Percentiles rank a stretch among this genome's conserved stretches.
These are phyloP conservation scores for Oreochromis niloticus DNA, from an alignment of 2,113 vertebrate genomes.

Conservation along the genomic window DNA sequence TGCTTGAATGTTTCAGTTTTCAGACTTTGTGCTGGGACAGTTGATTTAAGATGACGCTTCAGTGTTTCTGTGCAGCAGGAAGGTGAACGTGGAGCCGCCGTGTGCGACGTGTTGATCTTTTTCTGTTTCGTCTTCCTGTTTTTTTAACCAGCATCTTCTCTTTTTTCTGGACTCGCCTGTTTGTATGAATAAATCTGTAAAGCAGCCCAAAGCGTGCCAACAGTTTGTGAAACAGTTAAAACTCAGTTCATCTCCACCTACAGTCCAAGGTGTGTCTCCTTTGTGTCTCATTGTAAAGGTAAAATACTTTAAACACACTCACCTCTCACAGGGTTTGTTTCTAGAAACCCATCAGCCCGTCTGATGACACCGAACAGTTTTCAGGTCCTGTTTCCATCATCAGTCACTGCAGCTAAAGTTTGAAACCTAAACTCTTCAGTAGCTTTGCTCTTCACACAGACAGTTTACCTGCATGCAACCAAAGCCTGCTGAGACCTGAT, in stretches of 20 bases:
- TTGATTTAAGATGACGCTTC: not conserved
- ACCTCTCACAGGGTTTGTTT: rapidly evolving
- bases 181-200: not conserved
- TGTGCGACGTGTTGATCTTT: not conserved
- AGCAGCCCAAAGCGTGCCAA: not conserved
- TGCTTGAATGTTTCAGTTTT: not conserved
- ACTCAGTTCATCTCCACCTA: not conserved
- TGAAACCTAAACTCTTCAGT: not conserved
- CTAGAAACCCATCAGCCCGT: not conserved
- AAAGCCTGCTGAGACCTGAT: not conserved
- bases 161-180: not conserved
- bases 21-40: not conserved
- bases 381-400: not conserved
- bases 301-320: not conserved
- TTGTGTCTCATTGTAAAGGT: not conserved
- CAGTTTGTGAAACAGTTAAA: not conserved
- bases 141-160: not conserved
- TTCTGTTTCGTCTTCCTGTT: not conserved
- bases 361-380: not conserved
- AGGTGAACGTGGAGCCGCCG: not conserved
- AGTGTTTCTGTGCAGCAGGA: not conserved
- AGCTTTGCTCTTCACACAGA: not conserved
- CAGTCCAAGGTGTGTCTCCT: not conserved
- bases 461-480: not conserved
- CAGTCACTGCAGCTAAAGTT: not conserved